phyloP scores from a whole-genome alignment of 2,113 vertebrate species.

The Chelonoidis abingdonii region DNA sequence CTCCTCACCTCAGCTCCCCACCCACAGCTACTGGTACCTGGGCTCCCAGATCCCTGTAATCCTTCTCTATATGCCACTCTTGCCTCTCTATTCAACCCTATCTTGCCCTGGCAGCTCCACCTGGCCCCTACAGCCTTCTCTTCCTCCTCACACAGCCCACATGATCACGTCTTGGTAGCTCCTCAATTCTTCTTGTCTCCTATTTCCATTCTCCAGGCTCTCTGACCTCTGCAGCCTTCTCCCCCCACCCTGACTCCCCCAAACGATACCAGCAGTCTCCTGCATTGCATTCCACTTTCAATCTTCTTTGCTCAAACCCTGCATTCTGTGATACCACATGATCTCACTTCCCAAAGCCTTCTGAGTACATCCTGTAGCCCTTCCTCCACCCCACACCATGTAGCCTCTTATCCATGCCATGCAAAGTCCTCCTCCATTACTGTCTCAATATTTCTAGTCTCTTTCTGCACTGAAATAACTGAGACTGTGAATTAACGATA shows the following conservation, averaged over 20 bases:
- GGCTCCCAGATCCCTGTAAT: not conserved
- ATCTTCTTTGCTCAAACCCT: not conserved
- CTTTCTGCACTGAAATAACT: not conserved
- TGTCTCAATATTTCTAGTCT: not conserved
- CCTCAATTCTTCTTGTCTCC: not conserved
- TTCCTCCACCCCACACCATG: not conserved
- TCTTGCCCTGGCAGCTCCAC: not conserved
- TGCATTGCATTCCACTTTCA: not conserved
- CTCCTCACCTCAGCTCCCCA: not conserved
- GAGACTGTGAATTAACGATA: not conserved
- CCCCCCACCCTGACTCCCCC: too few relatives aligned
- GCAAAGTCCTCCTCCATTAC: not conserved
- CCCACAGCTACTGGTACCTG: not conserved
- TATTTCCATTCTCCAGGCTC: not conserved
- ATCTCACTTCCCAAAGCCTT: not conserved
- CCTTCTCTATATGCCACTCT: not conserved
- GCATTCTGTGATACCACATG: not conserved
- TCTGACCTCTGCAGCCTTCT: not conserved
- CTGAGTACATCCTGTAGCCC: not conserved
- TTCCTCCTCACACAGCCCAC: not conserved
- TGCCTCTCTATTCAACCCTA: not conserved
- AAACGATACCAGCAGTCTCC: not conserved
- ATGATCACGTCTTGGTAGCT: not conserved
- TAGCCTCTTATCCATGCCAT: not conserved
- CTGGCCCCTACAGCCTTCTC: not conserved